Evolutionary conservation across 2,888 invertebrate species (phyloP).

Genomic region (Drosophila recens): DNA sequence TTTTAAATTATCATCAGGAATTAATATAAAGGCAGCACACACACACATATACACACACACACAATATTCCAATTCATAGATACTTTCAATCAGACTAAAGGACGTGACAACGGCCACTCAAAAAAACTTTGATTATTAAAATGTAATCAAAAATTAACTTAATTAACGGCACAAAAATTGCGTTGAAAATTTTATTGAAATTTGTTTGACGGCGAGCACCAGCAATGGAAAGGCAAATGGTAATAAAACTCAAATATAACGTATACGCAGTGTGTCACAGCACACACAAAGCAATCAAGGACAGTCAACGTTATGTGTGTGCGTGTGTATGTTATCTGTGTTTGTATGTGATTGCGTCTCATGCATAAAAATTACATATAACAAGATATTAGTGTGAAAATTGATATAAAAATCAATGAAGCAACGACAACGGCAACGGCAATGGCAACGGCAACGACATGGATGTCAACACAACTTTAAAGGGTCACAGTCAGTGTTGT

Average conservation of each 20-base stretch:
- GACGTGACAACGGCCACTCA: conserved; percentile 58
- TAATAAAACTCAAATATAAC: conserved; percentile 74
- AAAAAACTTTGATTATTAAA: conserved; percentile 70
- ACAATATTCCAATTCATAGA: conserved; percentile 7
- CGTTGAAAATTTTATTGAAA: conserved; percentile 54
- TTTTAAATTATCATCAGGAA: conserved; percentile 73
- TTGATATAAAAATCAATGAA: conserved; percentile 80
- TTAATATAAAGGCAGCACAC: conserved; percentile 52
- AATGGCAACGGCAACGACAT: conserved; percentile 23
- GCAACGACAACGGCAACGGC: conserved; percentile 43
- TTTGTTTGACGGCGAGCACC: conserved; percentile 26
- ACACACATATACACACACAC: conserved; percentile 9
- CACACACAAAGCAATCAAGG: conserved; percentile 50
- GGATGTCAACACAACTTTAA: conserved; percentile 62
- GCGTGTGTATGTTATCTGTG: conserved; percentile 30
- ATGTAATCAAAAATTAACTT: conserved; percentile 79
- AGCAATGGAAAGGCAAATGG: conserved; percentile 27
- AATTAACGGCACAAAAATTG: conserved; percentile 64
- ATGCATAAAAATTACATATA: conserved; percentile 80
- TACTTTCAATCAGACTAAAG: conserved; percentile 27
- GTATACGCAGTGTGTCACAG: conserved; percentile 59
- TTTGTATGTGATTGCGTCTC: conserved; percentile 47
- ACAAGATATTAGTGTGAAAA: conserved; percentile 80
- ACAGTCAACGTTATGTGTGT: conserved; percentile 11
- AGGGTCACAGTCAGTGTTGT: conserved; percentile 69